Percentiles rank a stretch among this genome's conserved stretches.
phyloP scores from a whole-genome alignment of 2,113 vertebrate species.

The Blennius ocellaris region DNA sequence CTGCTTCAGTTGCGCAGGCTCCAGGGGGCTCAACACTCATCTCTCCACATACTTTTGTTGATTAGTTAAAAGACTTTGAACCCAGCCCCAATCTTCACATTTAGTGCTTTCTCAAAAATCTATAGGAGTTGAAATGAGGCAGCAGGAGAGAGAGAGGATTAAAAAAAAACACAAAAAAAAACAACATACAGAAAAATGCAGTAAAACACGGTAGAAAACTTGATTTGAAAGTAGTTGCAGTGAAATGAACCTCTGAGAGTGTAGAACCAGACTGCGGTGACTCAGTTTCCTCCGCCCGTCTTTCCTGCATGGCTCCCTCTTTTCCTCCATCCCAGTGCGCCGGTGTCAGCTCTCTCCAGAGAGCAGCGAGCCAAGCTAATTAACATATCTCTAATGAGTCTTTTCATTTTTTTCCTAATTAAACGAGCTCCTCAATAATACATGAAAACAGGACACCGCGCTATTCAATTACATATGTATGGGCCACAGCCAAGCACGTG shows the following conservation, averaged over 20 bases:
- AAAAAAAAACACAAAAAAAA: background rate
- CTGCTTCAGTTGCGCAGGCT: conserved; percentile 54
- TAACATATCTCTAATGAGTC: conserved; percentile 87
- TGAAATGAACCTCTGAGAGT: conserved; percentile 15
- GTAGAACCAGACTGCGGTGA: conserved; percentile 14
- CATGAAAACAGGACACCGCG: conserved; percentile 83
- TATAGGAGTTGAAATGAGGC: conserved; percentile 33
- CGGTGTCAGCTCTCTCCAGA: conserved; percentile 75
- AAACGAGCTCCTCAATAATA: conserved; percentile 85
- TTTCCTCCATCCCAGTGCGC: conserved; percentile 41
- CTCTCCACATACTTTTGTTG: conserved; percentile 67
- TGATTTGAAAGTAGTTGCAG: conserved; percentile 17
- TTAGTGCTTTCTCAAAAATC: conserved; percentile 29
- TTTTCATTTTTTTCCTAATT: conserved; percentile 86
- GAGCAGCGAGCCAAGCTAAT: conserved; percentile 79
- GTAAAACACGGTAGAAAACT: background rate
- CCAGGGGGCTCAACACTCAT: conserved; percentile 62
- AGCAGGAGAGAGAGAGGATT: background rate
- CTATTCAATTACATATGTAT: conserved; percentile 83
- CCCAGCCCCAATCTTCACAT: conserved; percentile 25
- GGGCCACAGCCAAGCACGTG: conserved; percentile 74
- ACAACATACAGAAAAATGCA: background rate
- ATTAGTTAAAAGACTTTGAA: conserved; percentile 59
- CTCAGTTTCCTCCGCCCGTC: conserved; percentile 47
- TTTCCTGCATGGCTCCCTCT: conserved; percentile 25